Evolutionary conservation across 2,888 invertebrate genomes (phyloP).

Genomic region (Callinectes sapidus): DNA sequence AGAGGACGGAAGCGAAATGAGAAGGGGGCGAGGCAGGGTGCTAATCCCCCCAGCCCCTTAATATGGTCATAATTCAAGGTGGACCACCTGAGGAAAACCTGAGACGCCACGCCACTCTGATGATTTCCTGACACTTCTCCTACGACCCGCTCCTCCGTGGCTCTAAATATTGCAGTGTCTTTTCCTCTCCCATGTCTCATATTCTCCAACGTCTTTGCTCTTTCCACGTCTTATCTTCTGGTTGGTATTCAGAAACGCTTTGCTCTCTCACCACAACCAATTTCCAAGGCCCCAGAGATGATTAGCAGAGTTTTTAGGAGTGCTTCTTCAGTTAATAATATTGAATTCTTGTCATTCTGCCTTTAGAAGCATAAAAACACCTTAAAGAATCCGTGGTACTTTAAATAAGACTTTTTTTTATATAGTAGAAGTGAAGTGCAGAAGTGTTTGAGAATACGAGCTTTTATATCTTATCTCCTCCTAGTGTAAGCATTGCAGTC

Average conservation of each 20-base stretch:
- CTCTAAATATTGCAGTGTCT: background rate
- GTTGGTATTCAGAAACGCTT: too few relatives aligned
- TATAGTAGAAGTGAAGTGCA: too few relatives aligned
- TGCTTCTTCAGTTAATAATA: too few relatives aligned
- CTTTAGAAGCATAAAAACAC: too few relatives aligned
- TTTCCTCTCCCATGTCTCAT: background rate
- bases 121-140: conserved; percentile 13
- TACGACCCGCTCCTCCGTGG: too few relatives aligned
- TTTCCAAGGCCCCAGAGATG: too few relatives aligned
- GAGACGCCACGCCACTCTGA: background rate
- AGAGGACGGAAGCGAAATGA: background rate
- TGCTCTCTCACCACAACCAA: too few relatives aligned
- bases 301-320: too few relatives aligned
- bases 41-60: conserved; percentile 2
- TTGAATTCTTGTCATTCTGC: too few relatives aligned
- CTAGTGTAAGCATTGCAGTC: background rate
- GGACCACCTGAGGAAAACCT: conserved; percentile 20
- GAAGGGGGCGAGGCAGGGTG: background rate
- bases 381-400: too few relatives aligned
- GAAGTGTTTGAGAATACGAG: too few relatives aligned
- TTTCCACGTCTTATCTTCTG: background rate
- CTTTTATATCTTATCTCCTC: background rate
- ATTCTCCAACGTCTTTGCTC: background rate
- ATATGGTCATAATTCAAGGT: conserved; percentile 17
- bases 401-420: too few relatives aligned